Evolutionary conservation across 2,797 vertebrate species (phyloP).

Genomic region (Eutrigla gurnardus): DNA sequence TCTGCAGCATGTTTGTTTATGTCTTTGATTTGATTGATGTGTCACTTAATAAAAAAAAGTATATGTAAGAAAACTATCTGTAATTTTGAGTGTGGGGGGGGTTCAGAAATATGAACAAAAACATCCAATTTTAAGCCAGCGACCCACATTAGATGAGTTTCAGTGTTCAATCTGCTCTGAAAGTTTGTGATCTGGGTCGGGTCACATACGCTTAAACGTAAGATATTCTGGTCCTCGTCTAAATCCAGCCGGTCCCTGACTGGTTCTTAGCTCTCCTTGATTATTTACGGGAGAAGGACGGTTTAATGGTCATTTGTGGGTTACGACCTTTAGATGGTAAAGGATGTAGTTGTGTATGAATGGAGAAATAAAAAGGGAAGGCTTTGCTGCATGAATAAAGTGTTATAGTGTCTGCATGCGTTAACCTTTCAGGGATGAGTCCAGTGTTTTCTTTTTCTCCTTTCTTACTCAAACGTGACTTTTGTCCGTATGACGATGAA

Average conservation of each 20-base stretch:
- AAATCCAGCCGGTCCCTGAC: conserved; percentile 5
- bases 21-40: not conserved
- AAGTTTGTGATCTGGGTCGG: conserved; percentile 32
- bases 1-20: not conserved
- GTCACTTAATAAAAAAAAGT: not conserved
- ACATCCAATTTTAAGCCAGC: conserved; percentile 1
- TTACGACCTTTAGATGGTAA: not conserved
- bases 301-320: not conserved
- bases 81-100: not conserved
- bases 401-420: not conserved
- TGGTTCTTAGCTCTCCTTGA: not conserved
- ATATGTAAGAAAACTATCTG: not conserved
- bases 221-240: conserved; percentile 33
- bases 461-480: not conserved
- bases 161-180: conserved; percentile 29
- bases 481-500: not conserved
- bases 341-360: not conserved
- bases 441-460: not conserved
- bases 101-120: not conserved
- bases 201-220: conserved; percentile 22
- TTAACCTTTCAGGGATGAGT: not conserved
- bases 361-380: conserved; percentile 9
- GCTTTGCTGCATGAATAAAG: not conserved
- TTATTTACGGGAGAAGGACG: not conserved
- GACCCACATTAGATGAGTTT: conserved; percentile 26